Conservation (phyloP, 2,888 invertebrate genomes). For the Cancer borealis region DNA sequence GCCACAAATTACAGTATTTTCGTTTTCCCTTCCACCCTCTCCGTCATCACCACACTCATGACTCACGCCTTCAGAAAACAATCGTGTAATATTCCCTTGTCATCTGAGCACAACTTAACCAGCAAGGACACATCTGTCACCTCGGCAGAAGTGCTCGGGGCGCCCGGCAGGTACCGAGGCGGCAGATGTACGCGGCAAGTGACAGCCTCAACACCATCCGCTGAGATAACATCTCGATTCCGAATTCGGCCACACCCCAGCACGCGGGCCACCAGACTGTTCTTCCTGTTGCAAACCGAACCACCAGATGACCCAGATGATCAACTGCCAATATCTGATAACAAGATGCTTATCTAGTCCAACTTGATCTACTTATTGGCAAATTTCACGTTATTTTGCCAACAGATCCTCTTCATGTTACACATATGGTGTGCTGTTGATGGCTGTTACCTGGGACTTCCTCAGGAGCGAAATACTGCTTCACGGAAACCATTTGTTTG, state of each 20-base stretch:
- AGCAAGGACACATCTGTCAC: slow-evolving; percentile 4
- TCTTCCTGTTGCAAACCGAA: neutral
- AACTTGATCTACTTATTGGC: slow-evolving; percentile 4
- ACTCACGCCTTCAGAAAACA: slow-evolving; percentile 49
- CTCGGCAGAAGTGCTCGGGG: neutral
- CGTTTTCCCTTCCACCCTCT: neutral
- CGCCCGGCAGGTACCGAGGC: neutral
- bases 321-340: neutral
- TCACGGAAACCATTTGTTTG: neutral
- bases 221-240: slow-evolving; percentile 4
- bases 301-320: slow-evolving; percentile 5
- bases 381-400: neutral
- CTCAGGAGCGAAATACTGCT: slow-evolving; percentile 28
- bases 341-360: neutral
- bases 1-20: slow-evolving; percentile 42
- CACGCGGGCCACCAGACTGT: neutral
- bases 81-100: slow-evolving; percentile 59
- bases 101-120: slow-evolving; percentile 52
- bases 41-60: slow-evolving; percentile 43
- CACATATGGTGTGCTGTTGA: neutral
- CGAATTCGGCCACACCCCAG: slow-evolving; percentile 30
- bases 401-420: neutral
- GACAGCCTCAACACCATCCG: neutral
- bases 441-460: slow-evolving; percentile 23
- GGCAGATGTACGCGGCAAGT: slow-evolving; percentile 43